Percentiles rank a stretch among this genome's conserved stretches.
phyloP scores from a whole-genome alignment of 2,797 vertebrate species.

The Ammospiza maritima region DNA sequence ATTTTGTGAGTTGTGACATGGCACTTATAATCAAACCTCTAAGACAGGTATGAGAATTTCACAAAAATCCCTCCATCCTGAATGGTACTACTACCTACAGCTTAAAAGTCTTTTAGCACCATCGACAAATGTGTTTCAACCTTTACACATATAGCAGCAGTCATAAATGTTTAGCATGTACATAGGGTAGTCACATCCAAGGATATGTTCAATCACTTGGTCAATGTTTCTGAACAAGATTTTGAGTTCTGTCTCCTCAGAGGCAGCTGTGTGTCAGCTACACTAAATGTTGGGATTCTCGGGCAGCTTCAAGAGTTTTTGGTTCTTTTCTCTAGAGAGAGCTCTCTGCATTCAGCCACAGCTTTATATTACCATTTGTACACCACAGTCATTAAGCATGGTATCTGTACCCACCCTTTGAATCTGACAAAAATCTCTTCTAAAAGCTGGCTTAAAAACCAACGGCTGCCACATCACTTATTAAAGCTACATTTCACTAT shows the following conservation, averaged over 20 bases:
- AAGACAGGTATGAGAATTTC: neutral
- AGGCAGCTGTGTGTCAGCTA: neutral
- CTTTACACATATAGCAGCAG: neutral
- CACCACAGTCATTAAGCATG: neutral
- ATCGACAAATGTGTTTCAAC: neutral
- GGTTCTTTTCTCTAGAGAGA: neutral
- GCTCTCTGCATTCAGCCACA: neutral
- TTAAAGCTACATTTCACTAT: neutral
- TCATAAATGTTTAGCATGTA: neutral
- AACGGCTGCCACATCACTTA: fast-evolving
- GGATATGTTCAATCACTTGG: neutral
- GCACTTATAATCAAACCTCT: neutral
- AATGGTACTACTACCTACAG: neutral
- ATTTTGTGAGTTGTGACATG: neutral
- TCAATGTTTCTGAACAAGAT: neutral
- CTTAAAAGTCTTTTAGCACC: neutral
- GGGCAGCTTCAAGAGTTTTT: neutral
- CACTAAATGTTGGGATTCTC: neutral
- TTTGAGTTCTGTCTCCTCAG: neutral
- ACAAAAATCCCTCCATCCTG: neutral
- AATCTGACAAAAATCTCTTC: neutral
- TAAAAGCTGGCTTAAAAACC: neutral
- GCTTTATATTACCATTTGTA: neutral
- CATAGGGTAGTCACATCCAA: neutral
- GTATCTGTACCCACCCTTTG: neutral